These are phyloP conservation scores for Papilio protenor DNA, from an alignment of 2,888 invertebrate genomes.

Conservation along the genomic window DNA sequence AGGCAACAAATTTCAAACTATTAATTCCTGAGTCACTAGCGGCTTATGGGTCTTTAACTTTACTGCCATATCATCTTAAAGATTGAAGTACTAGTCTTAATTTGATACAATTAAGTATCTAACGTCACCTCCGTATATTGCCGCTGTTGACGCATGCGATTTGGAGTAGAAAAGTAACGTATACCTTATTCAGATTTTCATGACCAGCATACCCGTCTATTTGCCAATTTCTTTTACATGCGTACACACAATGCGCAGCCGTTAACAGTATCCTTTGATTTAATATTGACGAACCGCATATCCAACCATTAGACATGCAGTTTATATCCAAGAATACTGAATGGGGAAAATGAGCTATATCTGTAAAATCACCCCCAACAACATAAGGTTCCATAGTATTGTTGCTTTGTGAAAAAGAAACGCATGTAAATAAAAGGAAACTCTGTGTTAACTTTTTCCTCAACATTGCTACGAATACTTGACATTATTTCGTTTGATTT, in stretches of 20 bases:
- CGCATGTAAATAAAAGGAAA: slow-evolving; percentile 12
- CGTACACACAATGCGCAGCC: slow-evolving; percentile 58
- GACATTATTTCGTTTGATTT: slow-evolving; percentile 21
- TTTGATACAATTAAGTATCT: no score
- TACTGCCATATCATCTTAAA: no score
- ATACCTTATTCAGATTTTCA: slow-evolving; percentile 49
- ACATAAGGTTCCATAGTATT: slow-evolving; percentile 46
- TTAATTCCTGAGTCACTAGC: no score
- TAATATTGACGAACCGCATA: slow-evolving; percentile 57
- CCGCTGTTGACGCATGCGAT: background rate
- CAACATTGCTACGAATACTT: background rate
- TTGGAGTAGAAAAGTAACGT: slow-evolving; percentile 3
- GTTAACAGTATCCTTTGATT: slow-evolving; percentile 55
- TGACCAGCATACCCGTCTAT: slow-evolving; percentile 48
- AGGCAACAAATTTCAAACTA: no score
- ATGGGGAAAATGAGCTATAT: slow-evolving; percentile 52
- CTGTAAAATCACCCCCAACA: slow-evolving; percentile 46
- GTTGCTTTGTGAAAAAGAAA: slow-evolving; percentile 4
- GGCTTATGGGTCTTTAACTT: no score
- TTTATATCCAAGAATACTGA: slow-evolving; percentile 50
- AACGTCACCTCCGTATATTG: no score
- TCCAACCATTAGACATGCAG: slow-evolving; percentile 18
- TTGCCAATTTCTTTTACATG: slow-evolving; percentile 36
- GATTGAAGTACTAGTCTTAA: no score
- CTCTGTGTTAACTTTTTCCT: background rate